Percentiles rank a stretch among this genome's conserved stretches.
These are phyloP conservation scores for Mobula birostris DNA, from an alignment of 2,113 vertebrate genomes.

Conservation along the genomic window DNA sequence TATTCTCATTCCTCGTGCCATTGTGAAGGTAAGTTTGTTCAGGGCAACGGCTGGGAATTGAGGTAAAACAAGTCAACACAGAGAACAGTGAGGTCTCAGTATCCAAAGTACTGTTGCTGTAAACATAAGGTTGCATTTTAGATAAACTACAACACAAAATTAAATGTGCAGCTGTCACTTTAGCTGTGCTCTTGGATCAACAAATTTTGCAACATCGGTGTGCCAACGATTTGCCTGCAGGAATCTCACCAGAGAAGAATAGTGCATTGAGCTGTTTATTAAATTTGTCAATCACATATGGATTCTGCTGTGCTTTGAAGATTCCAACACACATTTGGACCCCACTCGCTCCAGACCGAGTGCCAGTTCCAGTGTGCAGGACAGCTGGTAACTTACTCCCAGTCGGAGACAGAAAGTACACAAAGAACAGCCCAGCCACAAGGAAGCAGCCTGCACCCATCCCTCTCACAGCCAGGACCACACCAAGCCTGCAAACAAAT, in stretches of 20 bases:
- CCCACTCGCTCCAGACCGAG: too few relatives aligned
- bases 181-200: not conserved
- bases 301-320: not conserved
- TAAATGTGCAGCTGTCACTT: not conserved
- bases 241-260: too few relatives aligned
- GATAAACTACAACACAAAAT: not conserved
- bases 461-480: not conserved
- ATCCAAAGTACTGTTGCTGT: not conserved
- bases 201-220: not conserved
- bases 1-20: not conserved
- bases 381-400: not conserved
- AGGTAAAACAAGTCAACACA: not conserved
- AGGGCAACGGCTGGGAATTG: not conserved
- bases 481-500: not conserved
- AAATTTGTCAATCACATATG: not conserved
- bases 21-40: not conserved
- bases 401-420: not conserved
- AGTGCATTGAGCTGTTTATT: not conserved
- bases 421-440: not conserved
- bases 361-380: not conserved
- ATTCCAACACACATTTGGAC: not conserved
- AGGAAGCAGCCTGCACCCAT: not conserved
- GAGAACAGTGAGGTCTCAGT: not conserved
- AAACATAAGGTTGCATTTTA: not conserved
- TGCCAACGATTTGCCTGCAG: too few relatives aligned